Conservation (phyloP, 2,113 vertebrate genomes). For the Cebus imitator region DNA sequence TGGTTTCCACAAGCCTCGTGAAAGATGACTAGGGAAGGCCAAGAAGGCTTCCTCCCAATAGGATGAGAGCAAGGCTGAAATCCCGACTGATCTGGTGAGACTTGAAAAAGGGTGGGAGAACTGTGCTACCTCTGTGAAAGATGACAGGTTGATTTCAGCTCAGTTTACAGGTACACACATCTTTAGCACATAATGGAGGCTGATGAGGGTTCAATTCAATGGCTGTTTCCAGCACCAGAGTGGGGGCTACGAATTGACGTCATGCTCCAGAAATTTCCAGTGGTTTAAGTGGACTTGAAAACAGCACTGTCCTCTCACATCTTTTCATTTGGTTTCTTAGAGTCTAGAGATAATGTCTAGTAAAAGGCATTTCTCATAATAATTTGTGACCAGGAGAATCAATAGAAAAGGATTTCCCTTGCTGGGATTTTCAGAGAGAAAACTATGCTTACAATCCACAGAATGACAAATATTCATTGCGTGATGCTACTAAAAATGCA, state of each 20-base stretch:
- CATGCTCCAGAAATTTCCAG: not conserved
- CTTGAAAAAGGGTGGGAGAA: not conserved
- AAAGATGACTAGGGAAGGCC: not conserved
- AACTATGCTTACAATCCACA: not conserved
- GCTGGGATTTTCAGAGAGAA: not conserved
- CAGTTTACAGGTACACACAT: not conserved
- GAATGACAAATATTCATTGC: not conserved
- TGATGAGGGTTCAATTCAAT: not conserved
- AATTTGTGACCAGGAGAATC: not conserved
- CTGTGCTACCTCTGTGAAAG: not conserved
- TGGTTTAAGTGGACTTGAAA: not conserved
- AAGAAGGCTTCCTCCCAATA: not conserved
- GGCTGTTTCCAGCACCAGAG: not conserved
- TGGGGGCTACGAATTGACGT: not conserved
- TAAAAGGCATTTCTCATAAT: not conserved
- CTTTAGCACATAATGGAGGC: not conserved
- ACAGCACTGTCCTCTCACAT: not conserved
- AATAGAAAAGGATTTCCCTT: not conserved
- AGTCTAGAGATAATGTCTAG: not conserved
- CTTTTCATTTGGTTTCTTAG: not conserved
- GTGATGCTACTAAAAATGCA: not conserved
- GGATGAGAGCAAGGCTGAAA: not conserved
- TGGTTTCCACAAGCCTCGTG: not conserved
- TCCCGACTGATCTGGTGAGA: not conserved
- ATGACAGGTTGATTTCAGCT: not conserved